Conservation (phyloP, 1,140 invertebrate genomes). For the Drosophila asahinai region DNA sequence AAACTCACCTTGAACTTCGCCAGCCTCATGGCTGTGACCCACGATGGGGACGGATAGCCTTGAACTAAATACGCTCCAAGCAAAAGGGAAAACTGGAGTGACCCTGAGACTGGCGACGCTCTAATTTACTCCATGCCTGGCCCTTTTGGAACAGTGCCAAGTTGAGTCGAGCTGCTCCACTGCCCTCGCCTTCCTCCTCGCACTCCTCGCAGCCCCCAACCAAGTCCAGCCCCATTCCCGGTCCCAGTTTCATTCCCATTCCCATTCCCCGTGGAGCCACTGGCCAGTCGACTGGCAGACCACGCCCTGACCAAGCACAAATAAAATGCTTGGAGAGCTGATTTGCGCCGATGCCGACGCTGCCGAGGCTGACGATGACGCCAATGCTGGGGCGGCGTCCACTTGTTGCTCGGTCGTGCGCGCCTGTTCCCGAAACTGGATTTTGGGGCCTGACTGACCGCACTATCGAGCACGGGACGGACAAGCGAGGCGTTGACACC, state of each 20-base stretch:
- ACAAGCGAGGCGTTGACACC: slow-evolving; percentile 64
- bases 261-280: slow-evolving; percentile 30
- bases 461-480: slow-evolving; percentile 76
- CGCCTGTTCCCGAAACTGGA: slow-evolving; percentile 84
- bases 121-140: slow-evolving; percentile 53
- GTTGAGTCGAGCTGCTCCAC: slow-evolving; percentile 16
- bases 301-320: slow-evolving; percentile 56
- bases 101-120: slow-evolving; percentile 25
- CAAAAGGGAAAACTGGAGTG: slow-evolving; percentile 1
- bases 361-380: slow-evolving; percentile 28
- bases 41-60: slow-evolving; percentile 13
- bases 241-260: neutral
- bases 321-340: slow-evolving; percentile 30
- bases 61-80: slow-evolving; percentile 27
- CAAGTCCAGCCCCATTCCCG: slow-evolving; percentile 12
- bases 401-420: slow-evolving; percentile 68
- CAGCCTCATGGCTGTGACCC: slow-evolving; percentile 8
- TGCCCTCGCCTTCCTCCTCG: neutral
- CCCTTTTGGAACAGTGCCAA: slow-evolving; percentile 52
- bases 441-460: slow-evolving; percentile 85
- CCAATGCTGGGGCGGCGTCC: slow-evolving; percentile 36
- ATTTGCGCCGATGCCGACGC: slow-evolving; percentile 51
- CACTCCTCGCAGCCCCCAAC: no score
- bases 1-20: slow-evolving; percentile 21
- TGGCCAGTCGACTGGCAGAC: slow-evolving; percentile 45